These are phyloP conservation scores for Saguinus imperator DNA, from an alignment of 2,113 vertebrate genomes.

Conservation along the genomic window DNA sequence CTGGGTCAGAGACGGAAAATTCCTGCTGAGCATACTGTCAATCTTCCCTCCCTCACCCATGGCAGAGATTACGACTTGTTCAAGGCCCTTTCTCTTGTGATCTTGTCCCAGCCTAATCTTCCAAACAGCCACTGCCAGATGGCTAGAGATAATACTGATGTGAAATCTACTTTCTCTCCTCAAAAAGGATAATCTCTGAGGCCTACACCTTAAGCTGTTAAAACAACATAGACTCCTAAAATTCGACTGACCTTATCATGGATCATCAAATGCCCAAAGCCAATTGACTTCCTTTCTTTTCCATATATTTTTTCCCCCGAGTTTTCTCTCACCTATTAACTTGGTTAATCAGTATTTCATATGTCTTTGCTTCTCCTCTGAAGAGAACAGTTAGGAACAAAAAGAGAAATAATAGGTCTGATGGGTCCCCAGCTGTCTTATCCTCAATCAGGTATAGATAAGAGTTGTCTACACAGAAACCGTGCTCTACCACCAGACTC, in stretches of 20 bases:
- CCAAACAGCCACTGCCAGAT: neutral
- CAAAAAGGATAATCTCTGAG: neutral
- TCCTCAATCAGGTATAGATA: neutral
- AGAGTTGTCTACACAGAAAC: neutral
- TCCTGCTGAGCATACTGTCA: neutral
- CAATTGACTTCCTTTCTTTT: neutral
- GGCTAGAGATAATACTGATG: neutral
- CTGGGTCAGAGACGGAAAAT: neutral
- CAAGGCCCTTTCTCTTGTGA: neutral
- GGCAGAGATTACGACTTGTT: neutral
- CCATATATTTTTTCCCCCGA: neutral
- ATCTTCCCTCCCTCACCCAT: neutral
- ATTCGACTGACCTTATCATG: neutral
- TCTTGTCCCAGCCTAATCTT: neutral
- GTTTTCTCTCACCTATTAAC: neutral
- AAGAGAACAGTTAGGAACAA: neutral
- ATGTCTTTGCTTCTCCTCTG: neutral
- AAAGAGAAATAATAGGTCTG: neutral
- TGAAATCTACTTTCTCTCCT: neutral
- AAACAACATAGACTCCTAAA: neutral
- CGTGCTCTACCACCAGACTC: neutral
- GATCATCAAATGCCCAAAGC: neutral
- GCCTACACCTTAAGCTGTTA: neutral
- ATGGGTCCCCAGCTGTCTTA: neutral
- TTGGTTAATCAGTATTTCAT: neutral